Evolutionary conservation across 1,140 invertebrate genomes (phyloP).

Genomic region (Nomia melanderi): DNA sequence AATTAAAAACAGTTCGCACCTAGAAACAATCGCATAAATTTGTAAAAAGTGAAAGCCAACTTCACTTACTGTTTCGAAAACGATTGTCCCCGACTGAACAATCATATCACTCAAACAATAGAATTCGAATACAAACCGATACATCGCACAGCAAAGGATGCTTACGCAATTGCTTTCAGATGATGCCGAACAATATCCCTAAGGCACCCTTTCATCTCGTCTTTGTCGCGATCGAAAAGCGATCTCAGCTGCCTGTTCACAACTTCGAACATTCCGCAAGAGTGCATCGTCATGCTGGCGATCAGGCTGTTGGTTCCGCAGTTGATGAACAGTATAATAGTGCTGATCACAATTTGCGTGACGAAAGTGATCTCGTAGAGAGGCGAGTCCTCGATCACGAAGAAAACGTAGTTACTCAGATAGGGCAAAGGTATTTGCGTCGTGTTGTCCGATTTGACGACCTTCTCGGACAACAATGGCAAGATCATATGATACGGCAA

Average conservation of each 20-base stretch:
- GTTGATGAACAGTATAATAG: slow-evolving; percentile 74
- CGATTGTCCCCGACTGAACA: too few relatives aligned
- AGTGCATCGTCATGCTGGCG: slow-evolving; percentile 70
- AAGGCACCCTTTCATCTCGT: slow-evolving; percentile 33
- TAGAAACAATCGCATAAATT: too few relatives aligned
- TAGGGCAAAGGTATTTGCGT: slow-evolving; percentile 75
- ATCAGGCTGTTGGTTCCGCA: slow-evolving; percentile 75
- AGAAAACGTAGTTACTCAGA: slow-evolving; percentile 74
- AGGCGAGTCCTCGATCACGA: slow-evolving; percentile 70
- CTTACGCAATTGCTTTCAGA: slow-evolving; percentile 68
- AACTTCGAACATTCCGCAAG: slow-evolving; percentile 72
- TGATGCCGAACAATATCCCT: slow-evolving; percentile 64
- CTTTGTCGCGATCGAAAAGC: slow-evolving; percentile 22
- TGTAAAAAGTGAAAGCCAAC: too few relatives aligned
- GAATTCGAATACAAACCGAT: too few relatives aligned
- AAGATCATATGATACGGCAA: slow-evolving; percentile 76
- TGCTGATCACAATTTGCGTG: slow-evolving; percentile 74
- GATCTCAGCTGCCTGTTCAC: slow-evolving; percentile 59
- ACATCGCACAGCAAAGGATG: background rate
- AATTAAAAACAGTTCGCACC: too few relatives aligned
- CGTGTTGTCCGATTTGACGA: slow-evolving; percentile 69
- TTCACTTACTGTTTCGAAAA: too few relatives aligned
- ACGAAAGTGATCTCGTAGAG: slow-evolving; percentile 72
- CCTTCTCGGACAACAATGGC: slow-evolving; percentile 68
- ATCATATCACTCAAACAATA: too few relatives aligned